phyloP scores from a whole-genome alignment of 1,140 invertebrate species.

The Charaxes varanes region DNA sequence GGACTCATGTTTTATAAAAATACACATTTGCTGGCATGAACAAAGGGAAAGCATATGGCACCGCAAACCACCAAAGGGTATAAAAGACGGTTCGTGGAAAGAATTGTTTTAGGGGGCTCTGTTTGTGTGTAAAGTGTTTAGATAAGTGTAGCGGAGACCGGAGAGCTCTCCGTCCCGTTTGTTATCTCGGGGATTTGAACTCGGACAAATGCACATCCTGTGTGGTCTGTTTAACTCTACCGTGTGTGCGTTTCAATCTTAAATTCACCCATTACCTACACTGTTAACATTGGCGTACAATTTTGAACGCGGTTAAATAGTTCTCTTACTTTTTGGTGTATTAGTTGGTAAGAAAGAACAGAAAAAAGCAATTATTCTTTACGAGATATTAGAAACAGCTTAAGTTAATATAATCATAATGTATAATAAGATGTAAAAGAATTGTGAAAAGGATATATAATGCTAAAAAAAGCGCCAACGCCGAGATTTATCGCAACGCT shows the following conservation, averaged over 20 bases:
- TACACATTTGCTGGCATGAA: conserved; percentile 60
- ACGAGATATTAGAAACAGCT: no score
- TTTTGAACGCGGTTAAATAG: not conserved
- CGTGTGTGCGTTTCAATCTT: conserved; percentile 36
- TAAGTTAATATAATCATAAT: no score
- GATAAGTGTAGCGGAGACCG: conserved; percentile 66
- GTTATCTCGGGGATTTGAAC: conserved; percentile 61
- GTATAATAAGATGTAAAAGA: no score
- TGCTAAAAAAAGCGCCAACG: no score
- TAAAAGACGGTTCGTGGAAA: conserved; percentile 66
- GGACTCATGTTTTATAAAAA: no score
- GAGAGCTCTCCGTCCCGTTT: conserved; percentile 42
- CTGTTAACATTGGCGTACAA: not conserved
- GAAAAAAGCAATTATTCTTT: no score
- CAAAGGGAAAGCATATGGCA: conserved; percentile 59
- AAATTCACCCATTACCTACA: conserved; percentile 20
- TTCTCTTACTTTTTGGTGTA: not conserved
- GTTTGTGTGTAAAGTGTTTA: conserved; percentile 72
- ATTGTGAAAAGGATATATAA: no score
- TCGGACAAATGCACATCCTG: conserved; percentile 67
- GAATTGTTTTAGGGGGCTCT: conserved; percentile 67
- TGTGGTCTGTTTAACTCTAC: conserved; percentile 66
- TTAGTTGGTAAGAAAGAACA: no score
- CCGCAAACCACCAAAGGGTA: conserved; percentile 60
- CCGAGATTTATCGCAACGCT: no score